Base-by-base conservation (phyloP, 2,888 invertebrate genomes). In the Anticlea derivata region DNA sequence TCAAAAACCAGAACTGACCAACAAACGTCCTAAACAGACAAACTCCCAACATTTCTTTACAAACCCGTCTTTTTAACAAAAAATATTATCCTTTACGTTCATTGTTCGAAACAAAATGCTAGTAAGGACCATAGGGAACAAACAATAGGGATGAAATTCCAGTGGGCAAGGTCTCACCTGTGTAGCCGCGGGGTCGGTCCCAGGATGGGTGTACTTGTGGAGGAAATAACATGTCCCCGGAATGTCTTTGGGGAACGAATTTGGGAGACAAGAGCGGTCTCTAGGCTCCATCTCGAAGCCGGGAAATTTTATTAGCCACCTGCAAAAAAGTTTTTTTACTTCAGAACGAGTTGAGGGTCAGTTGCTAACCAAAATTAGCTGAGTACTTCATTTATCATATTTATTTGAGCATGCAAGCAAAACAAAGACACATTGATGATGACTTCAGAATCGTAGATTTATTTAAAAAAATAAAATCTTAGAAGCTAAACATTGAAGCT, bases 141-240 rank as follows among this genome's bases (percentile, higher is more conserved):
- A 7, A 30, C 8, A 33, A 35, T 45, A 49, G 17, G 26, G 7
- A 30, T 10, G 20, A 29, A 35, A 44, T 29, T 48, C 12, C 10
- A 40, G 23, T 7, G 30, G 11, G 51, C 35, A 26, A 22, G 17
- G 8, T 4, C 75, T 80, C 62, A 89, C 89, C 85, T 95, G 90
- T 1, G 94, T 83, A 26, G 92, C 89, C 2, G 84, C 87, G 5
- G 85, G 82, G 41, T 93, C 92, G 24, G 96, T 86, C 4, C 92
- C 92, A 0, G 94, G 94, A 80, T 97, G 95, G 54, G 92, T 92
- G 88, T 96, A 98, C 64, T 93, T 94, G 70, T 94, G 94, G 44
- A 97, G 92, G 82, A 97, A 98, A 86, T 97, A 94, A 78, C 97
- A 97, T 24, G 96, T 96, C 61, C 96, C 96, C 33, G 94, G 92